Evolutionary conservation across 2,113 vertebrate species (phyloP), one percentile per base, ranked within the genome.

Genomic region (Gnathochromis pfefferi): DNA sequence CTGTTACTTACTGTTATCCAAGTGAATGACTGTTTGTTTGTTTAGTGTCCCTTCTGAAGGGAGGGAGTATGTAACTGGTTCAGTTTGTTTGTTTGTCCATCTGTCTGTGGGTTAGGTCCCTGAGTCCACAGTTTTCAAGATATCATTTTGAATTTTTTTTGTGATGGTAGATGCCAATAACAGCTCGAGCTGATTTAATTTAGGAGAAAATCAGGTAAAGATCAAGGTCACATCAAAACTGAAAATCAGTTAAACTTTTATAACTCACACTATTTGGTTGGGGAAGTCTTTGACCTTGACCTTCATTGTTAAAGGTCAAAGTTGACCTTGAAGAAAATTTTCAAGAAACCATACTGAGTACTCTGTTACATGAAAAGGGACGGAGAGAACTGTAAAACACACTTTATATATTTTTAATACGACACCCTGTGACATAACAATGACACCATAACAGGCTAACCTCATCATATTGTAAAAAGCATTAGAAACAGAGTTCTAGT

Each of bases 111-210:
- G 21, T 73, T 23, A 26, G 35, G 40, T 40, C 11, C 40, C 40
- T 12, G 17, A 35, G 60, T 28, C 23, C 55, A 28, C 13, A 28
- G 55, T 38, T 65, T 65, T 65, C 33, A 65, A 13, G 60, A 38
- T 38, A 38, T 65, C 33, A 65, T 65, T 38, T 38, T 21, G 17
- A 7, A 65, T n/a, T 38, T 21, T 65, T 65, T 65, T 7, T 13
- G 1, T 38, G 33, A n/a, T 65, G 33, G 0, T 38, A 38, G 6
- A 38, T 65, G 60, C 0, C 17, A 65, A 21, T 38, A 65, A 65
- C 60, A 65, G 33, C 33, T n/a, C 2, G 9, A 63, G 28, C 58
- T 63, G 58, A 63, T 63, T 63, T 19, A 17, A 63, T 63, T 63
- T 63, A 7, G 28, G 16, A 4, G 16, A 33, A 63, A 63, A 63